A percentile compares a stretch with the other conserved stretches of the same genome.
phyloP scores from a whole-genome alignment of 2,888 invertebrate genomes.

The Lochmaea capreae region DNA sequence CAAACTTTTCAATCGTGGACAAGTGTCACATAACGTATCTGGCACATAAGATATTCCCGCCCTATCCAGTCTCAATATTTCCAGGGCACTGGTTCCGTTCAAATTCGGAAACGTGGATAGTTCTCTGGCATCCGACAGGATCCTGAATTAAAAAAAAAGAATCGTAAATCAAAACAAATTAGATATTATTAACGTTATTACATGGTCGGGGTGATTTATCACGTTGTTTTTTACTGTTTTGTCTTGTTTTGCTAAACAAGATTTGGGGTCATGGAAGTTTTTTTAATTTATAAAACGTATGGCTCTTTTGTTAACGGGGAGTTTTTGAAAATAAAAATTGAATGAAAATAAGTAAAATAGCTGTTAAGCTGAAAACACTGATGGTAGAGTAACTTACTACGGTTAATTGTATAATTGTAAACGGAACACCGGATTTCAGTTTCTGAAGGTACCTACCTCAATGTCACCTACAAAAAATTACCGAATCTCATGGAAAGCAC shows the following conservation, averaged over 20 bases:
- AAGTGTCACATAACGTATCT: constrained; percentile 77
- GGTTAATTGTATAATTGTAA: too few relatives aligned
- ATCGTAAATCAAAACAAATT: constrained; percentile 48
- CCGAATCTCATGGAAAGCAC: too few relatives aligned
- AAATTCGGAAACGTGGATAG: constrained; percentile 85
- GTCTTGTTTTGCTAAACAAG: constrained; percentile 31
- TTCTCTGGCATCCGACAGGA: constrained; percentile 86
- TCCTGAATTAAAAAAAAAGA: constrained; percentile 68
- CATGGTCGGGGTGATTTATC: constrained; percentile 43
- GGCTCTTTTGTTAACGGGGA: constrained; percentile 2
- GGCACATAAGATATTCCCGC: constrained; percentile 82
- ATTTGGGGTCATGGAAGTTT: constrained; percentile 22
- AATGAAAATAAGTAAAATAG: constrained; percentile 33
- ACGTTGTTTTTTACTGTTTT: constrained; percentile 37
- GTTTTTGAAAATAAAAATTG: constrained; percentile 7
- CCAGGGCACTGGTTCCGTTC: constrained; percentile 82
- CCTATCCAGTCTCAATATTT: constrained; percentile 84
- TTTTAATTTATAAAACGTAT: constrained; percentile 31
- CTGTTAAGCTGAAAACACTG: too few relatives aligned
- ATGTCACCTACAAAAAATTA: too few relatives aligned
- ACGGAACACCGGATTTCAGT: too few relatives aligned
- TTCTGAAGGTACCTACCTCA: too few relatives aligned
- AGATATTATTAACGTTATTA: constrained; percentile 47
- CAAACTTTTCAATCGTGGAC: constrained; percentile 86
- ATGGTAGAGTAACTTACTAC: too few relatives aligned